Conservation (phyloP, 2,797 vertebrate genomes). For the Prunella strophiata region DNA sequence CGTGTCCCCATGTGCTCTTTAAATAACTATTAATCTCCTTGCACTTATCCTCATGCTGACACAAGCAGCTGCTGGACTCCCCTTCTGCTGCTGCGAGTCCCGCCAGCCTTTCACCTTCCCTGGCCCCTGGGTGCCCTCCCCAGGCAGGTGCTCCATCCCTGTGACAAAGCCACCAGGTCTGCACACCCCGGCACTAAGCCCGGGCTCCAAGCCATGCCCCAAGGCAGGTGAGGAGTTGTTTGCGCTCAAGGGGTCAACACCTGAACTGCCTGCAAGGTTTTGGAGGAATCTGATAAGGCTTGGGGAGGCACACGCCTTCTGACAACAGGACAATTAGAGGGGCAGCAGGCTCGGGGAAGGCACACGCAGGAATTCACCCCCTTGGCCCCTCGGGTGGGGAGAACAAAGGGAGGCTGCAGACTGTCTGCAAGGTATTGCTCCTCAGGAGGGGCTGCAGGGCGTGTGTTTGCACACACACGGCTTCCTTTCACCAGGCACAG, state of each 20-base stretch:
- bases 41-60: constrained; percentile 84
- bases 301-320: constrained; percentile 78
- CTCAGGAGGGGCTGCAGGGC: not conserved
- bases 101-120: constrained; percentile 12
- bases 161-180: constrained; percentile 50
- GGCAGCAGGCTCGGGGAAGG: constrained; percentile 75
- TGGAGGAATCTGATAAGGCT: constrained; percentile 74
- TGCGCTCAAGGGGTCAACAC: constrained; percentile 81
- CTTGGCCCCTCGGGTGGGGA: not conserved
- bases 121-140: constrained; percentile 50
- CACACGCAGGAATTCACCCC: constrained; percentile 52
- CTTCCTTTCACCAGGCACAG: not conserved
- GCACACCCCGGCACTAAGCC: constrained; percentile 39
- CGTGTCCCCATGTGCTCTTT: constrained; percentile 83
- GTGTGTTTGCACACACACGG: not conserved
- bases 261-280: constrained; percentile 58
- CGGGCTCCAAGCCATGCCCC: constrained; percentile 23
- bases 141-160: constrained; percentile 74
- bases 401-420: constrained; percentile 63
- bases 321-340: constrained; percentile 83
- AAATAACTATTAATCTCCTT: constrained; percentile 90
- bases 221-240: constrained; percentile 30
- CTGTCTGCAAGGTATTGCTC: not conserved
- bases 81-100: not conserved
- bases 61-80: constrained; percentile 83